These are phyloP conservation scores for Parauchenoglanis ngamensis DNA, from an alignment of 2,797 vertebrate species.

Conservation along the genomic window DNA sequence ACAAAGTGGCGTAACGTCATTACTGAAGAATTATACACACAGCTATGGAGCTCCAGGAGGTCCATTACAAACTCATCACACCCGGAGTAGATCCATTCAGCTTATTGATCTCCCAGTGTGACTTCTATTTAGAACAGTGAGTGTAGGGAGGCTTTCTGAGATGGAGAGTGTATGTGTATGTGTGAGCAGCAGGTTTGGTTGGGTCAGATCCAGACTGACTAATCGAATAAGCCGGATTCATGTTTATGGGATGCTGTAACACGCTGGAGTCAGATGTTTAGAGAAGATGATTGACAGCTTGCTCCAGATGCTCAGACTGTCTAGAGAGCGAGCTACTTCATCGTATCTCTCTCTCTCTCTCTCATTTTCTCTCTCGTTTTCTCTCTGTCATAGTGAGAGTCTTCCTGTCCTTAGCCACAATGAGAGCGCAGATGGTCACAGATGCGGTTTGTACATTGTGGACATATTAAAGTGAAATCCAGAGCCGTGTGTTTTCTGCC, in stretches of 20 bases:
- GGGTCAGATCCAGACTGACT: constrained; percentile 30
- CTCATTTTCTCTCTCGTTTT: constrained; percentile 16
- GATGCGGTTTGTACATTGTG: constrained; percentile 66
- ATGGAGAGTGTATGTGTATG: neutral
- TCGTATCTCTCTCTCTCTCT: constrained; percentile 21
- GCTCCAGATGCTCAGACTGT: constrained; percentile 39
- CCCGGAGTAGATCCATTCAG: constrained; percentile 55
- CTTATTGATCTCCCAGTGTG: constrained; percentile 61
- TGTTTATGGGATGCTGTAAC: constrained; percentile 2
- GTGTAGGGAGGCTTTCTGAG: neutral
- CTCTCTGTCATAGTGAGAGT: constrained; percentile 35
- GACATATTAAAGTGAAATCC: constrained; percentile 79
- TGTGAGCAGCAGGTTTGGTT: constrained; percentile 16
- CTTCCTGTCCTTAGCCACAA: constrained; percentile 67
- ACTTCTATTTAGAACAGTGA: constrained; percentile 44
- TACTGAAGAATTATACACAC: constrained; percentile 36
- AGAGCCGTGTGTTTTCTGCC: constrained; percentile 42
- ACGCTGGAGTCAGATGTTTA: constrained; percentile 30
- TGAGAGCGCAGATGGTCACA: constrained; percentile 68
- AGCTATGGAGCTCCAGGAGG: constrained; percentile 40
- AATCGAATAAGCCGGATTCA: constrained; percentile 14
- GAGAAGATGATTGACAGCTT: constrained; percentile 46
- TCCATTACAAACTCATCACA: constrained; percentile 44
- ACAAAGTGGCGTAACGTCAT: constrained; percentile 31
- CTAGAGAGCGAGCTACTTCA: neutral